phyloP scores from a whole-genome alignment of 1,140 invertebrate species.

The Anoplolepis gracilipes region DNA sequence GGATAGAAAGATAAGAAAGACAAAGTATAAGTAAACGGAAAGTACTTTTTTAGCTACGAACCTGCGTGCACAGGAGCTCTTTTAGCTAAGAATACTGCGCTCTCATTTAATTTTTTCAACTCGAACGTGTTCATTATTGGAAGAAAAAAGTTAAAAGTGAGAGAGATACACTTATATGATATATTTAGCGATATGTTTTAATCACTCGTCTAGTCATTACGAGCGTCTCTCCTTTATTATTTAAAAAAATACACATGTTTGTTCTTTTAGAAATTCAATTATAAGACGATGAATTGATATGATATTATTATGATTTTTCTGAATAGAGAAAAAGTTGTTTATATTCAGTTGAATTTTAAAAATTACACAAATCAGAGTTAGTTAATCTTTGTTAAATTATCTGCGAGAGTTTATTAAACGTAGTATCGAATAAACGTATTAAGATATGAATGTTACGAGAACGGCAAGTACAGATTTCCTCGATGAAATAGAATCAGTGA shows the following conservation, averaged over 20 bases:
- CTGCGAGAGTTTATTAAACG: background rate
- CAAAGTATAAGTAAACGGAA: slow-evolving; percentile 3
- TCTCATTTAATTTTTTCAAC: background rate
- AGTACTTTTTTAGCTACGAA: slow-evolving; percentile 52
- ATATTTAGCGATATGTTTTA: background rate
- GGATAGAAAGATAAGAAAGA: background rate
- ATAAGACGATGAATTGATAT: background rate
- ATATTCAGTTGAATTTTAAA: background rate
- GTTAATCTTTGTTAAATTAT: background rate
- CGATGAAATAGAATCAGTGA: background rate
- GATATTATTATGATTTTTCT: background rate
- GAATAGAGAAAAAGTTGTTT: background rate
- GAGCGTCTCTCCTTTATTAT: background rate
- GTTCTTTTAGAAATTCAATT: background rate
- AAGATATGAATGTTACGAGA: background rate
- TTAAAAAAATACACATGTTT: background rate
- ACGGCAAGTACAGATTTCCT: background rate
- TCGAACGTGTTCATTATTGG: background rate
- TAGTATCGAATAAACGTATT: background rate
- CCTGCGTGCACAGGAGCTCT: background rate
- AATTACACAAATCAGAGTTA: no score
- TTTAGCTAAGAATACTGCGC: background rate
- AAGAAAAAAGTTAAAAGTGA: background rate
- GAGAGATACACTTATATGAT: no score
- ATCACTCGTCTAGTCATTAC: background rate